Evolutionary conservation across 2,888 invertebrate species (phyloP).

Genomic region (Andrena marginata): DNA sequence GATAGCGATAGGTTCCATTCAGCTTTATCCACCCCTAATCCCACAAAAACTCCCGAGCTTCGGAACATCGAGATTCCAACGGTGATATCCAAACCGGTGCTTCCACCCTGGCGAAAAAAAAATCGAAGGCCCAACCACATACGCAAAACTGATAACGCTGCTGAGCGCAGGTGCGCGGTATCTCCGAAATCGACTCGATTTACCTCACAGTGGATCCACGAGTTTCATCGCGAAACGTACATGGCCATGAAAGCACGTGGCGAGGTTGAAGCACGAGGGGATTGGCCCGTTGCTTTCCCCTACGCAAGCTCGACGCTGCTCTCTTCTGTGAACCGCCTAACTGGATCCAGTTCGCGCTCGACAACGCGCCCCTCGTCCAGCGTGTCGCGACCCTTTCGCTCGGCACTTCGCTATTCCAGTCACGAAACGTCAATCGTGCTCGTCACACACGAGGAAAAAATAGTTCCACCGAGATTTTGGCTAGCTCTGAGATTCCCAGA

Average conservation of each 20-base stretch:
- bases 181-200: background rate
- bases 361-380: slow-evolving; percentile 66
- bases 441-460: background rate
- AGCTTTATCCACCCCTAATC: background rate
- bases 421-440: background rate
- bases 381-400: slow-evolving; percentile 38
- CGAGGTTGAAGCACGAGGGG: slow-evolving; percentile 53
- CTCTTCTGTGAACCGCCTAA: slow-evolving; percentile 67
- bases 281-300: slow-evolving; percentile 67
- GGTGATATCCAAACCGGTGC: background rate
- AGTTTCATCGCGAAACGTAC: slow-evolving; percentile 21
- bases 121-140: background rate
- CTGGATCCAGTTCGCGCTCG: slow-evolving; percentile 68
- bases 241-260: slow-evolving; percentile 66
- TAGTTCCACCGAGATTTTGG: background rate
- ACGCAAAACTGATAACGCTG: background rate
- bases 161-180: background rate
- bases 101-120: background rate
- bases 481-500: no score
- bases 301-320: slow-evolving; percentile 71
- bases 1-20: background rate
- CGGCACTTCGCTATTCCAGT: slow-evolving; percentile 27
- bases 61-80: background rate
- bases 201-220: background rate
- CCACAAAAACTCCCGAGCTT: background rate